A percentile compares a stretch with the other conserved stretches of the same genome.
Evolutionary conservation across 2,113 vertebrate genomes (phyloP).

Genomic region (Gadus chalcogrammus): DNA sequence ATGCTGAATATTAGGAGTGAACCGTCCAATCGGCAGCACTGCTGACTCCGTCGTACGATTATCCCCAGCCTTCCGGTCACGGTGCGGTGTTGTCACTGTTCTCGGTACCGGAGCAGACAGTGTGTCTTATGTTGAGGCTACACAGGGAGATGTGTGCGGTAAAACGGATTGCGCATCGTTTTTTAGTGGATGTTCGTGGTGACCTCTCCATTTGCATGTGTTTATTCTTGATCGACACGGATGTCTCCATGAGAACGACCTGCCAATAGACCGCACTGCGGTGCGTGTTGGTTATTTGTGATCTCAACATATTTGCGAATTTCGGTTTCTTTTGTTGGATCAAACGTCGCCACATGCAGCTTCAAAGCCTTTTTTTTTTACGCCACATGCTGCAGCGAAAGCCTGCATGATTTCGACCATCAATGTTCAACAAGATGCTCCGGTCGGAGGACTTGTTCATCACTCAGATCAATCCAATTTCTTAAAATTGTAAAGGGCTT

Average conservation of each 20-base stretch:
- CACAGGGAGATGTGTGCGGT: constrained; percentile 15
- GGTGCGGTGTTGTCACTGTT: constrained; percentile 48
- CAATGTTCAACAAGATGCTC: constrained; percentile 41
- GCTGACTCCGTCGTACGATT: constrained; percentile 36
- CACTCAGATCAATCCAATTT: constrained; percentile 15
- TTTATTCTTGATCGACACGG: no score
- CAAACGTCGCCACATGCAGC: no score
- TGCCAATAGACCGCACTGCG: no score
- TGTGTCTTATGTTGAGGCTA: neutral
- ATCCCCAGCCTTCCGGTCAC: constrained; percentile 56
- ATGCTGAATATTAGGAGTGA: neutral
- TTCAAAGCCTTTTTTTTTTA: no score
- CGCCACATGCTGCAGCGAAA: constrained; percentile 25
- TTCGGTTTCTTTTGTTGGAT: no score
- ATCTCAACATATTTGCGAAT: no score
- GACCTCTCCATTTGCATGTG: no score
- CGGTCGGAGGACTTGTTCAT: constrained; percentile 32
- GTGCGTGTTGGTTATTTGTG: no score
- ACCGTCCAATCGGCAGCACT: constrained; percentile 53
- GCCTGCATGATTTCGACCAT: constrained; percentile 32
- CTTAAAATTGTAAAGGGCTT: constrained; percentile 25
- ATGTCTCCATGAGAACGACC: no score
- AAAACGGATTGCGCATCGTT: constrained; percentile 33
- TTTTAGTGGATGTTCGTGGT: no score
- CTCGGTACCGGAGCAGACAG: constrained; percentile 17